Conservation (phyloP, 2,797 vertebrate species). For the Poecilia wingei region DNA sequence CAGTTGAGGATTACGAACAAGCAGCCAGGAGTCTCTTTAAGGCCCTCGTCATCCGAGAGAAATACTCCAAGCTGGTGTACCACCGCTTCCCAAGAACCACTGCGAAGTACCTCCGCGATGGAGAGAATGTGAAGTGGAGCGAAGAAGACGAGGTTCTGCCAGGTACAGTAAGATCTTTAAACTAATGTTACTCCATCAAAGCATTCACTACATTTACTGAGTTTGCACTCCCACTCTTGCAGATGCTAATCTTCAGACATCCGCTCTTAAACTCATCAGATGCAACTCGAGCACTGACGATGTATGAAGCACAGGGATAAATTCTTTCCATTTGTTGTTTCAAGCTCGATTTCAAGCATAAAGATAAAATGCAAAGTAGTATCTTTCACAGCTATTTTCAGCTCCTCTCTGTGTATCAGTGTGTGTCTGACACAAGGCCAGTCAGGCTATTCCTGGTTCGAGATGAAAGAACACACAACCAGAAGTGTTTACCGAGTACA, state of each 20-base stretch:
- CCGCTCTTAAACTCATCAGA: neutral
- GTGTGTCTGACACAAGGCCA: constrained; percentile 13
- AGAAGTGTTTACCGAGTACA: constrained; percentile 3
- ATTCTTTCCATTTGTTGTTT: neutral
- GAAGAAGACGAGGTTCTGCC: constrained; percentile 87
- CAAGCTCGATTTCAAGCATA: neutral
- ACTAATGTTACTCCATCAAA: neutral
- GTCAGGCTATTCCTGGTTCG: neutral
- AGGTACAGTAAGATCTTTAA: constrained; percentile 73
- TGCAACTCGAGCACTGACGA: too few relatives aligned
- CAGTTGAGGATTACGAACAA: constrained; percentile 95
- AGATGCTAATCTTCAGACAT: neutral
- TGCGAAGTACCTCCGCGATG: constrained; percentile 84
- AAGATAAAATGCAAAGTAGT: neutral
- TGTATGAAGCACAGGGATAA: neutral
- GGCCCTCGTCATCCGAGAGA: constrained; percentile 91
- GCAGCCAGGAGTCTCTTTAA: constrained; percentile 88
- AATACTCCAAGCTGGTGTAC: constrained; percentile 91
- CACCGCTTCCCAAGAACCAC: constrained; percentile 90
- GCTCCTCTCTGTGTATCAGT: constrained; percentile 6
- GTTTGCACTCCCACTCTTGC: neutral
- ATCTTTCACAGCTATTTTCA: constrained; percentile 21
- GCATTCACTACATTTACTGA: neutral
- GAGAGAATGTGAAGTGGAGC: constrained; percentile 78
- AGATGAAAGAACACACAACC: constrained; percentile 1